Conservation (phyloP, 1,140 invertebrate species). For the Periplaneta americana region DNA sequence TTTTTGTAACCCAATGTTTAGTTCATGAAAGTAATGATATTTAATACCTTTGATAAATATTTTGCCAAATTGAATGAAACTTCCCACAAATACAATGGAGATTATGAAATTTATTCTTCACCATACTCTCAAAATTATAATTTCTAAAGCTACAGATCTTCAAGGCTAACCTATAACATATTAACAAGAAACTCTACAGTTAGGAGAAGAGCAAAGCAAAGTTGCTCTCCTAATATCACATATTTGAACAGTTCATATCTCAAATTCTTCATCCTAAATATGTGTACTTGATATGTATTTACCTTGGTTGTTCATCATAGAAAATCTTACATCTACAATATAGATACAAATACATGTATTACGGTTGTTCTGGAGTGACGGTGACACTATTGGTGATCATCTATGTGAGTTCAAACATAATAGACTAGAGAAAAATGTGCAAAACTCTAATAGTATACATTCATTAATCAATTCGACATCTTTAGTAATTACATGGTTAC, state of each 20-base stretch:
- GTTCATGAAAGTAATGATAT: too few relatives aligned
- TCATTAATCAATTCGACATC: background rate
- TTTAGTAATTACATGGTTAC: background rate
- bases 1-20: too few relatives aligned
- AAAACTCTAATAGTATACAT: background rate
- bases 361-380: background rate
- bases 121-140: background rate
- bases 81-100: background rate
- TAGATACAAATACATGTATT: background rate
- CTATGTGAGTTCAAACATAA: background rate
- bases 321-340: slow-evolving; percentile 1
- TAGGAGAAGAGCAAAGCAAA: background rate
- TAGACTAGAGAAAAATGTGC: background rate
- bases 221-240: background rate
- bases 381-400: background rate
- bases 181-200: background rate
- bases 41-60: too few relatives aligned
- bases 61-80: too few relatives aligned
- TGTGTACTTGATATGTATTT: slow-evolving; percentile 11
- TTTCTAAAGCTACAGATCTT: background rate
- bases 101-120: background rate
- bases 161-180: background rate
- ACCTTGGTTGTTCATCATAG: slow-evolving; percentile 11
- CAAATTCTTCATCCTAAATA: background rate
- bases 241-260: background rate